Percentiles rank a stretch among this genome's conserved stretches.
Evolutionary conservation across 2,888 invertebrate genomes (phyloP).

Genomic region (Caprella mutica): DNA sequence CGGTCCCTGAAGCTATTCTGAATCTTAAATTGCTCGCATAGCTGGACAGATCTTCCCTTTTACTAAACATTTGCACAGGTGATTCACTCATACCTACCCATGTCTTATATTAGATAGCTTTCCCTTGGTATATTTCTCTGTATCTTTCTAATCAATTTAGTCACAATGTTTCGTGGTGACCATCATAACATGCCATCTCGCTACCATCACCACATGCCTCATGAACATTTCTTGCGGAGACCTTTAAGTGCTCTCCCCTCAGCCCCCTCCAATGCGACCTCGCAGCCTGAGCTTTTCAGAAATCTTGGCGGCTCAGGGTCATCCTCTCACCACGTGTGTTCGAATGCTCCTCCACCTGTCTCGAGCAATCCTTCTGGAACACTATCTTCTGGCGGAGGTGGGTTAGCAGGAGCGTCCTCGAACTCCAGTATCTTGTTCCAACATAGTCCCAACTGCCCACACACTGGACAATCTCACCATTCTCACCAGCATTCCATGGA

Average conservation of each 20-base stretch:
- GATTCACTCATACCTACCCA: too few relatives aligned
- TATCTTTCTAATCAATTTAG: too few relatives aligned
- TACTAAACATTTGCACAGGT: too few relatives aligned
- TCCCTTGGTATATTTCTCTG: too few relatives aligned
- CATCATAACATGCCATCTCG: not conserved
- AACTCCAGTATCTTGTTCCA: constrained; percentile 19
- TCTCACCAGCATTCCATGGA: constrained; percentile 11
- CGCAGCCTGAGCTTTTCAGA: constrained; percentile 17
- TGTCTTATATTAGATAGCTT: too few relatives aligned
- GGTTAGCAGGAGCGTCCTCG: not conserved
- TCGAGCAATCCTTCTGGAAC: constrained; percentile 24
- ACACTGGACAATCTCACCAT: constrained; percentile 18
- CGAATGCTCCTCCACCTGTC: not conserved
- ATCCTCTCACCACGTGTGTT: constrained; percentile 6
- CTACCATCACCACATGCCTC: constrained; percentile 7
- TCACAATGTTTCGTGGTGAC: too few relatives aligned
- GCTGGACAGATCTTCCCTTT: too few relatives aligned
- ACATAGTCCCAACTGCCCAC: constrained; percentile 30
- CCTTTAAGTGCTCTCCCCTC: constrained; percentile 22
- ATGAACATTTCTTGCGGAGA: constrained; percentile 14
- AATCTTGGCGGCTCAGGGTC: constrained; percentile 11
- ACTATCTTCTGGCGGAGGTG: constrained; percentile 21
- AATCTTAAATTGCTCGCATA: too few relatives aligned
- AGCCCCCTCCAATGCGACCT: constrained; percentile 14
- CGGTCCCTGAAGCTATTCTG: too few relatives aligned